Percentiles rank a stretch among this genome's conserved stretches.
Evolutionary conservation across 2,888 invertebrate species (phyloP).

Genomic region (Microctonus hyperodae): DNA sequence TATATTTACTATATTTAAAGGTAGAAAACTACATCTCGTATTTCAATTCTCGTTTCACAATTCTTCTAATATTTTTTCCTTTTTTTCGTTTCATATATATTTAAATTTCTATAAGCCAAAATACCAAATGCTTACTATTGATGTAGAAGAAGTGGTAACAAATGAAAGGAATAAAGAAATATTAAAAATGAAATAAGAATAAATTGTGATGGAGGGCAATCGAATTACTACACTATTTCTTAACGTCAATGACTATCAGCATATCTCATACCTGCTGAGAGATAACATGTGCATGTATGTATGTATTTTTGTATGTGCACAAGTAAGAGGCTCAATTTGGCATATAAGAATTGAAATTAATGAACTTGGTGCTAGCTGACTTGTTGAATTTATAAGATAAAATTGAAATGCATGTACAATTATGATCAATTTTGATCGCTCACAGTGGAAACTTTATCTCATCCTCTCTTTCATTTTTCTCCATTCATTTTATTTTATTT

Average conservation of each 20-base stretch:
- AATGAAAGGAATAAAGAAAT: too few species aligned
- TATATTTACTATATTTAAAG: too few species aligned
- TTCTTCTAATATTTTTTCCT: conserved; percentile 6
- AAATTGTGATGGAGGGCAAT: not conserved
- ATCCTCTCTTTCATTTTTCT: not conserved
- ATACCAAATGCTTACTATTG: conserved; percentile 32
- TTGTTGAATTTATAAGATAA: conserved; percentile 3
- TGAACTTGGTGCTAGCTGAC: conserved; percentile 13
- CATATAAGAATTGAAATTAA: not conserved
- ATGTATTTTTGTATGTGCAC: not conserved
- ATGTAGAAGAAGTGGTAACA: not conserved
- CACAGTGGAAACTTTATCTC: not conserved
- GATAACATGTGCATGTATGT: not conserved
- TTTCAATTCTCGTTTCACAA: conserved; percentile 16
- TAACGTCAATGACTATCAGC: conserved; percentile 3
- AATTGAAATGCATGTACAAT: conserved; percentile 10
- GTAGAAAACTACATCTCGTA: conserved; percentile 15
- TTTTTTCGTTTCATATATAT: too few species aligned
- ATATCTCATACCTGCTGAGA: conserved; percentile 1
- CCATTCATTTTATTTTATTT: not conserved
- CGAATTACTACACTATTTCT: not conserved
- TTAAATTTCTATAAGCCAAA: conserved; percentile 27
- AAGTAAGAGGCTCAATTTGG: conserved; percentile 4
- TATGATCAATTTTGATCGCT: conserved; percentile 7
- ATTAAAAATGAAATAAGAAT: not conserved